Conservation (phyloP, 2,113 vertebrate species). For the Pelvicachromis taeniatus region DNA sequence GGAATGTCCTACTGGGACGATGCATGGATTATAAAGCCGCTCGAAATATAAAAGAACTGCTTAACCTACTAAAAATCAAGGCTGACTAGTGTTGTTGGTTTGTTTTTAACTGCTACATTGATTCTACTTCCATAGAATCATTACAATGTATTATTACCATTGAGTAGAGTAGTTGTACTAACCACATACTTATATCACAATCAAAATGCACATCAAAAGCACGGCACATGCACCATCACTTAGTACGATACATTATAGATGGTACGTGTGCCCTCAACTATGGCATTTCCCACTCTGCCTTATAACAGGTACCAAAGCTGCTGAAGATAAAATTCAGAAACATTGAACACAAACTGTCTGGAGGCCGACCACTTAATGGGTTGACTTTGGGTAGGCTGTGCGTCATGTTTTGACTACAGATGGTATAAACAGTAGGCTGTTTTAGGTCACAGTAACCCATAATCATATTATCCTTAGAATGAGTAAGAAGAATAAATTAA, state of each 20-base stretch:
- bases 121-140: neutral
- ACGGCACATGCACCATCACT: neutral
- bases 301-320: slow-evolving; percentile 39
- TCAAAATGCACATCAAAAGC: neutral
- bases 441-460: no score
- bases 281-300: slow-evolving; percentile 25
- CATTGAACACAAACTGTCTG: slow-evolving; percentile 49
- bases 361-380: no score
- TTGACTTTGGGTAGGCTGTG: no score
- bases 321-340: neutral
- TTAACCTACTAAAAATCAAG: no score
- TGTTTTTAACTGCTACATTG: neutral
- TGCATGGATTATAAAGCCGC: no score
- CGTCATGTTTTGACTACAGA: no score
- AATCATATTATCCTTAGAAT: no score
- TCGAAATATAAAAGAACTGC: no score
- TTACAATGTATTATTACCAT: neutral
- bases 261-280: slow-evolving; percentile 12
- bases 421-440: no score
- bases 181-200: neutral
- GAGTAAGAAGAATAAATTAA: no score
- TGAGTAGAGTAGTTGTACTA: neutral
- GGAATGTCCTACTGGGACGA: no score
- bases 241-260: neutral
- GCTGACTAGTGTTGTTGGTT: neutral